Percentiles rank a stretch among this genome's conserved stretches.
Evolutionary conservation across 2,113 vertebrate genomes (phyloP).

Genomic region (Chroicocephalus ridibundus): DNA sequence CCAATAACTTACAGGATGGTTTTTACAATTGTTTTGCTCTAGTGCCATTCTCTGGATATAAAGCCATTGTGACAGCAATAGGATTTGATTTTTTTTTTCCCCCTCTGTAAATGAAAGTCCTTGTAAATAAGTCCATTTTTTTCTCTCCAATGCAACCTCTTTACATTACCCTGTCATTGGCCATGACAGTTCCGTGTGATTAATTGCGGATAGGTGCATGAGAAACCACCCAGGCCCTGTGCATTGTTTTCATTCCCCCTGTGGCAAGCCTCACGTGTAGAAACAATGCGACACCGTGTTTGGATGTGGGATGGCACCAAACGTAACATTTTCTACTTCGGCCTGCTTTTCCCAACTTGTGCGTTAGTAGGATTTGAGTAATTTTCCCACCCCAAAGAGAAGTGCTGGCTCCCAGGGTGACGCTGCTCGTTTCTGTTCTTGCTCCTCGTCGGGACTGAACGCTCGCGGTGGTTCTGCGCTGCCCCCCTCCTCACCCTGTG

Average conservation of each 20-base stretch:
- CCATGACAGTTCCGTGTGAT: neutral
- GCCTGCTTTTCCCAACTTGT: neutral
- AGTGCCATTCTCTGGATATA: neutral
- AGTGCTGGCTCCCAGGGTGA: neutral
- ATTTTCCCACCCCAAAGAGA: neutral
- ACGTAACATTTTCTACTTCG: neutral
- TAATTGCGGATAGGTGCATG: neutral
- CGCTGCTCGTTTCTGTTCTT: accelerated
- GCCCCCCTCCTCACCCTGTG: neutral
- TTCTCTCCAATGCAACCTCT: neutral
- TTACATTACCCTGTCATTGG: neutral
- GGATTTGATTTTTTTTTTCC: neutral
- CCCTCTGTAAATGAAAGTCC: neutral
- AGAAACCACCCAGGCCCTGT: neutral
- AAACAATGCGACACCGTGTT: accelerated
- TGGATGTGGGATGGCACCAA: neutral
- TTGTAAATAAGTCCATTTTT: neutral
- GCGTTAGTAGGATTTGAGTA: neutral
- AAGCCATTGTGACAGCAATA: neutral
- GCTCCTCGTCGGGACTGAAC: accelerated
- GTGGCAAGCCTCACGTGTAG: neutral
- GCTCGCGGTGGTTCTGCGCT: accelerated
- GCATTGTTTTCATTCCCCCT: neutral
- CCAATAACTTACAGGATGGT: neutral
- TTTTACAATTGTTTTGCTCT: neutral